Base-by-base conservation (phyloP, 1,140 invertebrate species). In the Anastrepha ludens region DNA sequence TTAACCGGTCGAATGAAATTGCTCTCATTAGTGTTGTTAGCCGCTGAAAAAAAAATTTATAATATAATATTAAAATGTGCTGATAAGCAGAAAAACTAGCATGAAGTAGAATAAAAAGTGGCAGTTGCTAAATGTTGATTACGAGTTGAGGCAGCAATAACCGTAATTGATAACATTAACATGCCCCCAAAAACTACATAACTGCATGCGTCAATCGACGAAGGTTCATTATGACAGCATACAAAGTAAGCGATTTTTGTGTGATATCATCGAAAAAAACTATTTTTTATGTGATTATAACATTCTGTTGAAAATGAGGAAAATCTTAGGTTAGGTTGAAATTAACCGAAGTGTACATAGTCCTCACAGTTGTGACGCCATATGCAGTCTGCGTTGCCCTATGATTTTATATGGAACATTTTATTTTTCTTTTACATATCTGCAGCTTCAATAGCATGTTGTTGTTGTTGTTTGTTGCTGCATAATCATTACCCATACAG, bases 21-120 rank as follows among this genome's bases (percentile, higher is more conserved):
- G 67, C 67, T 74, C 67, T 74, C 67, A 74, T 74, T 74, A 74
- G 15, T 47, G 15, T 41, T 74, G 41, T 39, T 67, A 39, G 11
- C 20, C n/a, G 20, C 64, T 67, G 20, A 17, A 74, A 74, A 6
- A 55, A 8, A 55, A 55, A 55, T 55, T 1, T 11, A 47, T 74
- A 74, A 44, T 44, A 74, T 7, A 74, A 44, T 44, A 74, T 7
- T 4, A 74, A 74, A 74, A 41, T 47, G 3, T 6, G 41, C 41
- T 74, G 67, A 74, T 74, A 74, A 74, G 67, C 41, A 70, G 39
- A 44, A 74, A 55, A 55, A 55, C 11, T 58, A 58, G 55, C 13
- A 58, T 58, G 47, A 50, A 67, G 5, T n/a, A 20, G 17, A 50
- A 55, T 81, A 29, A 55, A 6, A 81, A 50, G 6, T n/a, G 55